A percentile compares a stretch with the other conserved stretches of the same genome.
phyloP scores from a whole-genome alignment of 2,797 vertebrate species.

The Anas capensis region DNA sequence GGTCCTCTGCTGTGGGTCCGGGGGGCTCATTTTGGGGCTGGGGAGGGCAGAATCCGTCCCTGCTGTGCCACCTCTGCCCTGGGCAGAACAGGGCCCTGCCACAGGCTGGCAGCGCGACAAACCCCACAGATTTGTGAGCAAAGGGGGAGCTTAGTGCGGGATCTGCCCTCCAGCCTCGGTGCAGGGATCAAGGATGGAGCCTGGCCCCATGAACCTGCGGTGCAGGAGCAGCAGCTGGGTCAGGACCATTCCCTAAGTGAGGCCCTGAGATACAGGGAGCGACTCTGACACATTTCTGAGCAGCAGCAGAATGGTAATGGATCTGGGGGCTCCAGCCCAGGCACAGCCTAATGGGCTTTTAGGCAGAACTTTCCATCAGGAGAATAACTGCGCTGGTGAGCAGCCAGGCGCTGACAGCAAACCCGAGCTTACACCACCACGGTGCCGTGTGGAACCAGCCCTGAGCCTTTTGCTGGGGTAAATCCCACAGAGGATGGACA shows the following conservation, averaged over 20 bases:
- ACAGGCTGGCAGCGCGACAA: fast-evolving
- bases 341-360: background rate
- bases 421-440: fast-evolving
- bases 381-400: fast-evolving
- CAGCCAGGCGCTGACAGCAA: background rate
- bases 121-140: no score
- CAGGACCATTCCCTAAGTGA: background rate
- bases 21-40: fast-evolving
- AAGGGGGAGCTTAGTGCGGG: fast-evolving
- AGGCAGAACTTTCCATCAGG: background rate
- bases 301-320: fast-evolving
- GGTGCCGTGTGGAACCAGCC: fast-evolving
- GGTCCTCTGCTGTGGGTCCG: background rate
- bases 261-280: fast-evolving
- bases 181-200: background rate
- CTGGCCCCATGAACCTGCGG: fast-evolving
- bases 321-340: background rate
- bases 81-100: background rate
- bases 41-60: background rate
- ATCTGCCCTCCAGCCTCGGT: fast-evolving
- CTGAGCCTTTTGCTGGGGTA: background rate
- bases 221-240: background rate
- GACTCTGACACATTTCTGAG: background rate
- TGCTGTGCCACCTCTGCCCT: background rate
- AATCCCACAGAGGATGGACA: fast-evolving